Conservation (phyloP, 2,113 vertebrate species). For the Myiopsitta monachus region DNA sequence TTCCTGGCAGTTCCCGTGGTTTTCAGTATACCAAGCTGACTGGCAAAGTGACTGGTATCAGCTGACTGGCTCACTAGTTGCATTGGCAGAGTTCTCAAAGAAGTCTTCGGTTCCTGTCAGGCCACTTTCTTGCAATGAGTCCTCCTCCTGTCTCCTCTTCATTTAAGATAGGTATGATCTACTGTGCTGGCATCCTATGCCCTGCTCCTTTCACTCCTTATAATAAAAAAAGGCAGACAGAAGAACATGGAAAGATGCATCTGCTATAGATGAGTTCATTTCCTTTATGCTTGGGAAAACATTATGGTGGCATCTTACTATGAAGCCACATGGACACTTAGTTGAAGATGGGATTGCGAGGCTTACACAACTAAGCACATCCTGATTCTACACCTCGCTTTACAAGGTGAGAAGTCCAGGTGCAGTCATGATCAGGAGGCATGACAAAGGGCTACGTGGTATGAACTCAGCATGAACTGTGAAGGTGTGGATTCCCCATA, state of each 20-base stretch:
- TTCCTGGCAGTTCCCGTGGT: neutral
- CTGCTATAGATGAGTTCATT: neutral
- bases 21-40: neutral
- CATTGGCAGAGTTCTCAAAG: neutral
- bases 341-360: neutral
- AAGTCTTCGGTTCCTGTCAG: neutral
- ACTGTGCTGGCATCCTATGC: neutral
- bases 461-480: neutral
- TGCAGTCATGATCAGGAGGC: neutral
- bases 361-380: neutral
- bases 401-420: neutral
- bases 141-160: neutral
- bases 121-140: neutral
- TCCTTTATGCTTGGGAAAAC: neutral
- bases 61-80: neutral
- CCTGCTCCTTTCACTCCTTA: neutral
- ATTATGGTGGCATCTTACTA: neutral
- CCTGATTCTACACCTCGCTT: neutral
- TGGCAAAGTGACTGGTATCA: neutral
- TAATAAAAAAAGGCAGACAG: neutral
- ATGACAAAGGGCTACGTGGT: neutral
- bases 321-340: accelerated
- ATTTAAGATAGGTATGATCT: neutral
- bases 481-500: neutral
- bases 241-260: neutral